Evolutionary conservation across 1,140 invertebrate species (phyloP), one percentile per base, ranked within the genome.

Genomic region (Bombus balteatus): DNA sequence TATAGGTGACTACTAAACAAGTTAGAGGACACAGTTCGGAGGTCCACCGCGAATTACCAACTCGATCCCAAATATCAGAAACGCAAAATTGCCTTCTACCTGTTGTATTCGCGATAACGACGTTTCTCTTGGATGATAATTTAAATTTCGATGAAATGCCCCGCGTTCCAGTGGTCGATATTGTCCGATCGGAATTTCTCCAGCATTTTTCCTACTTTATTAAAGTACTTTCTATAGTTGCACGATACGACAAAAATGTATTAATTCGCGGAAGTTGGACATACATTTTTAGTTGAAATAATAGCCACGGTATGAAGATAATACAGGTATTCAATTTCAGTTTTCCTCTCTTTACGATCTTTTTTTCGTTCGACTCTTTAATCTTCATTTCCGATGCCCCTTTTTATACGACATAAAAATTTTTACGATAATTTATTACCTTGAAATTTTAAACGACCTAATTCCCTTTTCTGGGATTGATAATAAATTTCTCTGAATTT

Each of bases 11-110:
- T 84, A n/a, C 41, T 76, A 81, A 88, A 81, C 79, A 88, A 89
- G 88, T 89, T 89, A 80, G 74, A 32, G 73, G 85, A 88, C 87
- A 70, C 77, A 79, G 83, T 89, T 89, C 81, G 32, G 59, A 76
- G 74, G 78, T 85, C 87, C 66, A 82, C 87, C 85, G 80, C 74
- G 74, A 89, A 88, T 89, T 89, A 88, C 83, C 62, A 89, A 74
- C 83, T 68, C 65, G 87, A 89, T 86, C 74, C 81, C 62, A 43
- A 86, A 77, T 81, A 74, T 88, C 83, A 86, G 47, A 39, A 75
- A 47, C 8, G 66, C 53, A 39, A 18, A 78, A 15, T 78, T 77
- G 15, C 53, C 84, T 70, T 37, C 32, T 81, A 85, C 86, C 78
- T 71, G n/a, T 81, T 89, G 78, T 90, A 85, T 81, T 76, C 85